phyloP scores from a whole-genome alignment of 2,113 vertebrate species.

The Guaruba guarouba region DNA sequence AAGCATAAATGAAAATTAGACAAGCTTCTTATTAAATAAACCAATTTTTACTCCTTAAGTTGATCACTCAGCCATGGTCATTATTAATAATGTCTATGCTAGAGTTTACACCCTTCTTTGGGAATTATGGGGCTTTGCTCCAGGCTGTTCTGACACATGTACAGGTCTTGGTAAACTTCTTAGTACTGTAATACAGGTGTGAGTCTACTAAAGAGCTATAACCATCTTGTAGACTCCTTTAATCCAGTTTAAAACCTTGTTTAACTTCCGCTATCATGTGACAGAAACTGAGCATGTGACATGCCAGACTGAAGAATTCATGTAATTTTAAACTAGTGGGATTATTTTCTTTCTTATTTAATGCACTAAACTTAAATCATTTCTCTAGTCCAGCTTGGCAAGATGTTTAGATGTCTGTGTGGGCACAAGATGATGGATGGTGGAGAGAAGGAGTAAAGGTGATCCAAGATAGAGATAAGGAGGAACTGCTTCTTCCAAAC shows the following conservation, averaged over 20 bases:
- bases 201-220: neutral
- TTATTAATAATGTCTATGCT: neutral
- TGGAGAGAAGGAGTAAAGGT: neutral
- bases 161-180: neutral
- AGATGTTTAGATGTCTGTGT: fast-evolving
- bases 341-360: neutral
- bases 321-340: neutral
- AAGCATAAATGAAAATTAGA: neutral
- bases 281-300: neutral
- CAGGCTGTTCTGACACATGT: neutral
- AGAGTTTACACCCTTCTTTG: neutral
- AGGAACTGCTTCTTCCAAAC: neutral
- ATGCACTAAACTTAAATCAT: neutral
- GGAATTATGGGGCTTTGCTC: neutral
- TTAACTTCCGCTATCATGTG: neutral
- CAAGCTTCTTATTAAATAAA: neutral
- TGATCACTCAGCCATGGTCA: neutral
- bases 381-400: neutral
- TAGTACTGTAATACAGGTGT: neutral
- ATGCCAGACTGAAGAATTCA: neutral
- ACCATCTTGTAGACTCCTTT: neutral
- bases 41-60: neutral
- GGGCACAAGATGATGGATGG: neutral
- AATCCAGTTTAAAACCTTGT: neutral
- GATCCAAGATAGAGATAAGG: neutral